Evolutionary conservation across 2,113 vertebrate genomes (phyloP).

Genomic region (Ibidorhyncha struthersii): DNA sequence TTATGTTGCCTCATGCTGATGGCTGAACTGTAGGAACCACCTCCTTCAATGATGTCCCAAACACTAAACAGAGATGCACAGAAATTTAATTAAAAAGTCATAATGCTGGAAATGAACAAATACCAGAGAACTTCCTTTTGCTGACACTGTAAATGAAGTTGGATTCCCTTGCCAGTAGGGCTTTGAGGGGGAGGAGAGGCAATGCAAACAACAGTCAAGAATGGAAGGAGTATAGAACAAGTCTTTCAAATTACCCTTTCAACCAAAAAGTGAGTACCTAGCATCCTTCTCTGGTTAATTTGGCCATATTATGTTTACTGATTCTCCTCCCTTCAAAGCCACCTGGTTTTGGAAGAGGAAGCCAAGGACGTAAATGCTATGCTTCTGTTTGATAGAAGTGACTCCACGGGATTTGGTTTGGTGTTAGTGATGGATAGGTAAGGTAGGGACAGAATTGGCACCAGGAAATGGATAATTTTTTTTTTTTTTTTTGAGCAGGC

Average conservation of each 20-base stretch:
- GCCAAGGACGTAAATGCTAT: fast-evolving
- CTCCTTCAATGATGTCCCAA: neutral
- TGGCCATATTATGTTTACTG: neutral
- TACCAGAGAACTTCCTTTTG: neutral
- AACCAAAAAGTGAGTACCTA: neutral
- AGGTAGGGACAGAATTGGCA: neutral
- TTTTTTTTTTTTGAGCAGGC: neutral
- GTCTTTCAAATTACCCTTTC: neutral
- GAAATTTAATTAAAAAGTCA: neutral
- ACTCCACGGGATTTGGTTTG: neutral
- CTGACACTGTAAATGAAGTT: neutral
- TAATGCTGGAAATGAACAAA: neutral
- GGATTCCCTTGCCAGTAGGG: neutral
- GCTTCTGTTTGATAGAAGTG: neutral
- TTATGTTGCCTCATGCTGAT: neutral
- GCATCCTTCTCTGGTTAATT: neutral
- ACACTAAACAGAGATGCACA: conserved; percentile 6
- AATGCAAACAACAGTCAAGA: neutral
- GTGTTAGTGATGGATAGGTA: neutral
- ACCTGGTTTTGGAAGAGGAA: neutral
- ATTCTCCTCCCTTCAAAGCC: neutral
- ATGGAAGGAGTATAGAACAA: neutral
- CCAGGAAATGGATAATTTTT: neutral
- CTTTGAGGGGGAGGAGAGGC: neutral
- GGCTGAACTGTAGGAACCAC: neutral